These are phyloP conservation scores for Lepas anatifera DNA, from an alignment of 2,888 invertebrate genomes.

Conservation along the genomic window DNA sequence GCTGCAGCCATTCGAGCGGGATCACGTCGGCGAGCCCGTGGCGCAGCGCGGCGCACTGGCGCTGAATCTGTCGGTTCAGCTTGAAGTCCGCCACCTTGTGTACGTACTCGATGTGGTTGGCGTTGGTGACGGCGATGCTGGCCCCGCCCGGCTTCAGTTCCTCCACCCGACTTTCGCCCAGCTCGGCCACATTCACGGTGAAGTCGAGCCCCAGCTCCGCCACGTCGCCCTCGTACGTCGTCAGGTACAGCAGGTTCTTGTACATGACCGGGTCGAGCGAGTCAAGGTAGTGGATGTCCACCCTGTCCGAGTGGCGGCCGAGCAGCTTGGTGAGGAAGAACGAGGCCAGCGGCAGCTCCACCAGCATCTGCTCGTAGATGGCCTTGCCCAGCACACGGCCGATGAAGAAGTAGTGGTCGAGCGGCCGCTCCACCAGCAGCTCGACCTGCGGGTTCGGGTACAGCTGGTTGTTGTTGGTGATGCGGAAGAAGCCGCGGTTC, in stretches of 20 bases:
- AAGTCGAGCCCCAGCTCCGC: conserved; percentile 60
- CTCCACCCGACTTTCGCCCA: conserved; percentile 75
- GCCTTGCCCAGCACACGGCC: conserved; percentile 92
- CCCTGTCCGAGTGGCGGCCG: conserved; percentile 55
- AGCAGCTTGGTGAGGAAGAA: conserved; percentile 86
- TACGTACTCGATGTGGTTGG: conserved; percentile 92
- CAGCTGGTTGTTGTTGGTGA: conserved; percentile 71
- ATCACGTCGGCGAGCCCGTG: conserved; percentile 71
- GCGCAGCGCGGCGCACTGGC: conserved; percentile 25
- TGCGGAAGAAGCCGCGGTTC: conserved; percentile 78
- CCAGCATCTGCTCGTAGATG: conserved; percentile 84
- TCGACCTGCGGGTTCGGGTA: conserved; percentile 93
- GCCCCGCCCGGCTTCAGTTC: conserved; percentile 84
- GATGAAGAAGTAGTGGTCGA: conserved; percentile 84
- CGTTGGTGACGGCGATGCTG: conserved; percentile 77
- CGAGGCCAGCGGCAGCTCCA: conserved; percentile 88
- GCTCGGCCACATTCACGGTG: conserved; percentile 74
- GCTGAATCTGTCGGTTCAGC: conserved; percentile 66
- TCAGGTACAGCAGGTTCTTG: conserved; percentile 74
- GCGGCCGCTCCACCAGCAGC: conserved; percentile 69
- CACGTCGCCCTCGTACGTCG: conserved; percentile 33
- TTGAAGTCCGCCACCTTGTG: conserved; percentile 93
- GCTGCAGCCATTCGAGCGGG: conserved; percentile 79
- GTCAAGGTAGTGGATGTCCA: conserved; percentile 83
- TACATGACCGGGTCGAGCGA: conserved; percentile 87